Percentiles rank a stretch among this genome's conserved stretches.
Evolutionary conservation across 2,888 invertebrate species (phyloP).

Genomic region (Brachypterus glaber): DNA sequence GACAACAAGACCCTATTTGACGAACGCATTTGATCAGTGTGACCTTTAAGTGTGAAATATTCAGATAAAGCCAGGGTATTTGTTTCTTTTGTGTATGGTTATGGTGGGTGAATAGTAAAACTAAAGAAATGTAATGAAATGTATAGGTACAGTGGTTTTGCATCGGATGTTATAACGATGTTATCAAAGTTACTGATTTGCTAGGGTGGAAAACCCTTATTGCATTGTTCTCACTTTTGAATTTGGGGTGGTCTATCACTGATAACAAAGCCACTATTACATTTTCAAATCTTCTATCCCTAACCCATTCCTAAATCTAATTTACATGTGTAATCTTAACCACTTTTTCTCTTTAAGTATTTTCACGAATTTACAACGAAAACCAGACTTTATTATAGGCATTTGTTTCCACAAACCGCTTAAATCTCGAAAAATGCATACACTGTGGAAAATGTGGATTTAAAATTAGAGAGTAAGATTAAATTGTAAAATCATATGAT

Average conservation of each 20-base stretch:
- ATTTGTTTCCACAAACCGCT: too few relatives aligned
- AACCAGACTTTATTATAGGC: too few relatives aligned
- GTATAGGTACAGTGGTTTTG: conserved; percentile 27
- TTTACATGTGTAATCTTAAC: conserved; percentile 32
- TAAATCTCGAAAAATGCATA: too few relatives aligned
- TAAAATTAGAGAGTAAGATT: too few relatives aligned
- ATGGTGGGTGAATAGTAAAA: too few relatives aligned
- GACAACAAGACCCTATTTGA: too few relatives aligned
- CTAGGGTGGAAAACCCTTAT: conserved; percentile 40
- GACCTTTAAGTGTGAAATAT: too few relatives aligned
- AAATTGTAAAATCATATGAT: too few relatives aligned
- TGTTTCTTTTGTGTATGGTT: too few relatives aligned
- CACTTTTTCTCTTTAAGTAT: conserved; percentile 5
- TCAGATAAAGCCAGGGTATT: too few relatives aligned
- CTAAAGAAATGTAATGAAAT: conserved; percentile 27
- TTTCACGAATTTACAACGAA: conserved; percentile 12
- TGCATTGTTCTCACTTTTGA: conserved; percentile 43
- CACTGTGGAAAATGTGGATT: too few relatives aligned
- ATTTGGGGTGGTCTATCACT: conserved; percentile 39
- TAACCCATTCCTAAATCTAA: conserved; percentile 20
- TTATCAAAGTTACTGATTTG: conserved; percentile 41
- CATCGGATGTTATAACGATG: conserved; percentile 39
- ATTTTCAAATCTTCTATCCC: conserved; percentile 30
- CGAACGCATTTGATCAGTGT: too few relatives aligned
- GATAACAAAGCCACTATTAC: conserved; percentile 39